Percentiles rank a stretch among this genome's conserved stretches.
These are phyloP conservation scores for Bovichtus diacanthus DNA, from an alignment of 2,797 vertebrate genomes.

Conservation along the genomic window DNA sequence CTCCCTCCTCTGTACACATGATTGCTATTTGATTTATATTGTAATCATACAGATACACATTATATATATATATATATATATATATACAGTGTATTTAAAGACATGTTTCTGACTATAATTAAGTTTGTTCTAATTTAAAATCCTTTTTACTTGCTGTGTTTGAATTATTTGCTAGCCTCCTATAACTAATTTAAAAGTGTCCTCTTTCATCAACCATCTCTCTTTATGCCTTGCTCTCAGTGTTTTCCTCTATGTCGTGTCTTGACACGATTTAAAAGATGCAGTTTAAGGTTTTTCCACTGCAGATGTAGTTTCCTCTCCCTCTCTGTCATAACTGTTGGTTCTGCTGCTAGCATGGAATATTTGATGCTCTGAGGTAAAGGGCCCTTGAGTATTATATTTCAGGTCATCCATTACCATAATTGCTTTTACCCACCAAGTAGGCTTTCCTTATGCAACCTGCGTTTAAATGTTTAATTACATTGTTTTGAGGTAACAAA, in stretches of 20 bases:
- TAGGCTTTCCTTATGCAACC: conserved; percentile 82
- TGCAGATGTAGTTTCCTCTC: conserved; percentile 37
- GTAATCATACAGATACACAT: too few relatives aligned
- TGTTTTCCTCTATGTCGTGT: neutral
- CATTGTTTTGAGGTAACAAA: conserved; percentile 82
- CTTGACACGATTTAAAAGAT: conserved; percentile 23
- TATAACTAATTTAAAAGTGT: conserved; percentile 30
- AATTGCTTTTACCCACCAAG: conserved; percentile 87
- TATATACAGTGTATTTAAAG: neutral
- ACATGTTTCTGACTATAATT: neutral
- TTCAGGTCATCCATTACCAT: conserved; percentile 87
- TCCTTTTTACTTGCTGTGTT: conserved; percentile 5
- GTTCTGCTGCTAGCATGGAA: conserved; percentile 67
- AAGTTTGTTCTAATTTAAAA: conserved; percentile 15
- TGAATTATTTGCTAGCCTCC: conserved; percentile 28
- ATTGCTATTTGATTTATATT: neutral
- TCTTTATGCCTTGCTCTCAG: neutral
- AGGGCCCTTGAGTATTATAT: conserved; percentile 83
- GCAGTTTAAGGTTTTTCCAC: conserved; percentile 38
- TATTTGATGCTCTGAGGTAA: conserved; percentile 79
- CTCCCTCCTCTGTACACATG: neutral
- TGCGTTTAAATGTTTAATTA: conserved; percentile 87
- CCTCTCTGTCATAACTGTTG: conserved; percentile 65
- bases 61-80: too few relatives aligned
- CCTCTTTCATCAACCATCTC: conserved; percentile 10